Evolutionary conservation across 1,140 invertebrate genomes (phyloP).

Genomic region (Ceratitis capitata): DNA sequence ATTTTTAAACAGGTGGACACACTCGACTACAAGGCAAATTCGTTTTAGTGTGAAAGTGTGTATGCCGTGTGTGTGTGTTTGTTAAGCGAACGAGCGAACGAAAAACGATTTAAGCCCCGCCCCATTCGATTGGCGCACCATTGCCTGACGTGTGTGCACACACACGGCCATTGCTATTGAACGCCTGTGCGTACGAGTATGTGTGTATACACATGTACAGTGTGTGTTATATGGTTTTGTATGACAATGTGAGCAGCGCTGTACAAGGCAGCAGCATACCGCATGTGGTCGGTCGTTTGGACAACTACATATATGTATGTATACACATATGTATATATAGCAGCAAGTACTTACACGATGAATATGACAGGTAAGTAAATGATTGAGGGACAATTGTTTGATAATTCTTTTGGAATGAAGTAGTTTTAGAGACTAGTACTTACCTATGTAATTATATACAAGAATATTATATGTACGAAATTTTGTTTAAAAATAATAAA

Average conservation of each 20-base stretch:
- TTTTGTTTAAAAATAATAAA: no score
- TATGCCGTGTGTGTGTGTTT: not conserved
- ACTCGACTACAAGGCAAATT: not conserved
- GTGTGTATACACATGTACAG: not conserved
- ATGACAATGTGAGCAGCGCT: not conserved
- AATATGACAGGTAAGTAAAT: constrained; percentile 3
- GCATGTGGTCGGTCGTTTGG: not conserved
- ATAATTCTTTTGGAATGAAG: not conserved
- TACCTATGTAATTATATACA: not conserved
- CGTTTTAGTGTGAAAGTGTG: not conserved
- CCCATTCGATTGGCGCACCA: constrained; percentile 64
- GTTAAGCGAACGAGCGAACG: constrained; percentile 40
- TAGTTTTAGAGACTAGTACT: not conserved
- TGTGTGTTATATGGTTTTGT: not conserved
- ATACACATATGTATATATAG: no score
- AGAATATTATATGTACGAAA: no score
- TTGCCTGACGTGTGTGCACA: constrained; percentile 43
- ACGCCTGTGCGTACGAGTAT: not conserved
- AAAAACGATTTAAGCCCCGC: constrained; percentile 60
- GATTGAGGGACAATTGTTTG: not conserved
- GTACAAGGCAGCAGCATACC: not conserved
- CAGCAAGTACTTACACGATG: no score
- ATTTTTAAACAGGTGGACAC: not conserved
- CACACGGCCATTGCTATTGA: not conserved
- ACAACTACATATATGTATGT: not conserved